Evolutionary conservation across 2,888 invertebrate genomes (phyloP).

Genomic region (Drosophila mimica): DNA sequence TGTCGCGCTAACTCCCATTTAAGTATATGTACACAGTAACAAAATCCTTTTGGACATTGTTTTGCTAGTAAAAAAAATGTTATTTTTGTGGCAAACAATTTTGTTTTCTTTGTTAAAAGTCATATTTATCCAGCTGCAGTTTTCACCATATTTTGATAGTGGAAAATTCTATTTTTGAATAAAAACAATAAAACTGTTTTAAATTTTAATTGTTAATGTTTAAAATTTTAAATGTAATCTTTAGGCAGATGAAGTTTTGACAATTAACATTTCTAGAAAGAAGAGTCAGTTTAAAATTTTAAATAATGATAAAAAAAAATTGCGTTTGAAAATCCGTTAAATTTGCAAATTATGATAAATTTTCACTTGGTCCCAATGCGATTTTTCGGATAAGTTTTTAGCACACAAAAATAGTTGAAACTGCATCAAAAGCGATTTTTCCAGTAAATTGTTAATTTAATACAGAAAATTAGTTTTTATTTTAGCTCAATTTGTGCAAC

Average conservation of each 20-base stretch:
- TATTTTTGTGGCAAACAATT: not conserved
- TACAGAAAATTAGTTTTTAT: not conserved
- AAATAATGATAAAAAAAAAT: not conserved
- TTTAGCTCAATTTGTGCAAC: not conserved
- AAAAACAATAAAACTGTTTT: not conserved
- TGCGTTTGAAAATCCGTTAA: not conserved
- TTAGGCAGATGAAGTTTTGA: not conserved
- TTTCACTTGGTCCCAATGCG: no score
- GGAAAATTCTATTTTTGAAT: not conserved
- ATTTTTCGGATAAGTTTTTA: not conserved
- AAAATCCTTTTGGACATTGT: not conserved
- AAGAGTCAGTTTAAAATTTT: not conserved
- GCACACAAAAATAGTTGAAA: not conserved
- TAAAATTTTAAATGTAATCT: not conserved
- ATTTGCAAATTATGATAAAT: not conserved
- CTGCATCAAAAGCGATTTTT: not conserved
- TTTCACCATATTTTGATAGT: not conserved
- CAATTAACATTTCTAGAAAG: not conserved
- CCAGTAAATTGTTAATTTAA: not conserved
- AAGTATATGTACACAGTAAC: constrained; percentile 3
- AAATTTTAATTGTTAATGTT: not conserved
- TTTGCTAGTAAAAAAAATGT: not conserved
- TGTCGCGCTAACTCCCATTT: constrained; percentile 35
- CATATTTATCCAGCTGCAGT: not conserved
- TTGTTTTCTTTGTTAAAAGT: not conserved